Base-by-base conservation (phyloP, 1,140 invertebrate species). In the Orussus abietinus region DNA sequence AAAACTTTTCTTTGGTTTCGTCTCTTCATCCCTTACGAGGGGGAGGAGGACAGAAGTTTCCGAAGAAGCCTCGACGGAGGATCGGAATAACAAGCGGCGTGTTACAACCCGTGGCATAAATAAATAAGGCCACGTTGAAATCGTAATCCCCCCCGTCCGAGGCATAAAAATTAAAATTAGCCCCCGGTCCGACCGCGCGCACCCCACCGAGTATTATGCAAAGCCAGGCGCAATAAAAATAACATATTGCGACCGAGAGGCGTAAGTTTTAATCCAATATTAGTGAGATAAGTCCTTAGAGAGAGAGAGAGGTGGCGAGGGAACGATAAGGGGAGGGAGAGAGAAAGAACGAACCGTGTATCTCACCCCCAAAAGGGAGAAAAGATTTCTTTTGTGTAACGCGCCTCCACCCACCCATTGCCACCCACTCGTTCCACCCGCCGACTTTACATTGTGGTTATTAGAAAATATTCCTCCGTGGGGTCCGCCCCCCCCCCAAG, bases 181-280 rank as follows among this genome's bases (percentile, higher is more conserved):
- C 65, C 52, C 51, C 48, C 46, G 48, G 51, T 26, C 29, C 26
- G 17, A 29, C 38, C 37, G 29, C 10, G 33, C 44, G 48, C 59
- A 56, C 65, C 59, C 64, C 49, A 58, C 48, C 53, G 59, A 68
- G 62, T 68, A 72, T 74, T 74, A 74, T 74, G 71, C 71, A 72
- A 74, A 74, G 66, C 69, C 66, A 62, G 62, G 58, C 68, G 71
- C 67, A 74, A 74, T 74, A 74, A 74, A 72, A 74, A 72, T 74
- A 74, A 74, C 71, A 71, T 74, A 74, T 72, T 74, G 68, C 71
- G 55, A 62, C 50, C 60, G 59, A 56, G 62, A 66, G 59, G 67
- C 64, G 66, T 68, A 71, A 72, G 68, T 74, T 72, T 74, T 74
- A 74, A 74, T 74, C 71, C 68, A 74, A 72, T 71, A 72, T 71